phyloP scores from a whole-genome alignment of 2,888 invertebrate species.

The Calliphora vomitoria region DNA sequence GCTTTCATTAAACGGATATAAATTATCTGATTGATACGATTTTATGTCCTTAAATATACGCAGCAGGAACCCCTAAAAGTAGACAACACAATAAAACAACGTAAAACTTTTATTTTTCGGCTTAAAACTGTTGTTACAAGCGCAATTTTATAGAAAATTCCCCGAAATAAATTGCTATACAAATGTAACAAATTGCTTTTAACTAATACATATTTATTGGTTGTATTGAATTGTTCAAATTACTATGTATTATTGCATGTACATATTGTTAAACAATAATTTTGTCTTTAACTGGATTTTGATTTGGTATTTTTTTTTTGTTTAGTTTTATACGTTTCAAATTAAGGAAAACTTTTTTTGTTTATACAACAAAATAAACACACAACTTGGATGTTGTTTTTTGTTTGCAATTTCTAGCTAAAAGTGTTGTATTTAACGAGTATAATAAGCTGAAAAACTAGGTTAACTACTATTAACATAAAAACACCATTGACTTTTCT shows the following conservation, averaged over 20 bases:
- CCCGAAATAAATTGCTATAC: not conserved
- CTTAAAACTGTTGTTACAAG: slow-evolving; percentile 9
- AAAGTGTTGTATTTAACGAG: slow-evolving; percentile 24
- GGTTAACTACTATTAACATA: slow-evolving; percentile 62
- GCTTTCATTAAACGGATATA: slow-evolving; percentile 38
- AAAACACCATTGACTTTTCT: slow-evolving; percentile 47
- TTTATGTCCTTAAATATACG: not conserved
- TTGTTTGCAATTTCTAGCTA: not conserved
- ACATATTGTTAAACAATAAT: slow-evolving; percentile 24
- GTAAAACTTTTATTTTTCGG: not conserved
- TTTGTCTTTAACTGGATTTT: slow-evolving; percentile 16
- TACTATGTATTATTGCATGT: too few relatives aligned
- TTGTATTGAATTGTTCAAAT: too few relatives aligned
- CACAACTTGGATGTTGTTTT: not conserved
- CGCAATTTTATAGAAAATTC: not conserved
- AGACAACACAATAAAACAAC: not conserved
- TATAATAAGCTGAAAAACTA: slow-evolving; percentile 39
- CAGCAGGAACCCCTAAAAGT: not conserved
- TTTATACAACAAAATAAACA: not conserved
- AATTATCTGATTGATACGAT: slow-evolving; percentile 51
- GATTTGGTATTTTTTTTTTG: slow-evolving; percentile 5
- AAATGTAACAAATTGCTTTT: slow-evolving; percentile 22
- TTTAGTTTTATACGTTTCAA: not conserved
- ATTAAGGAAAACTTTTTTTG: slow-evolving; percentile 1
- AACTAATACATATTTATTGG: not conserved